phyloP scores from a whole-genome alignment of 2,888 invertebrate species.

The Hyalella azteca region DNA sequence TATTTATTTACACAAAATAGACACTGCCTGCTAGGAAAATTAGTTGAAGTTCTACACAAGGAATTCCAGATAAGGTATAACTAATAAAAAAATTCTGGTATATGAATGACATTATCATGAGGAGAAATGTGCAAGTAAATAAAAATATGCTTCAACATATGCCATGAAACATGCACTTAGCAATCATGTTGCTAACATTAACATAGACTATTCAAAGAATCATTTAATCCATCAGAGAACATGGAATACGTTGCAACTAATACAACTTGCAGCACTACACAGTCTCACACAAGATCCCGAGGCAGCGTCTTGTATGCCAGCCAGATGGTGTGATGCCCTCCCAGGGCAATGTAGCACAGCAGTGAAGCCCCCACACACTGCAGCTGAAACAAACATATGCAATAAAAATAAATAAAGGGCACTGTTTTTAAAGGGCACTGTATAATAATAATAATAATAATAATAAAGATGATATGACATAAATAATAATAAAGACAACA shows the following conservation, averaged over 20 bases:
- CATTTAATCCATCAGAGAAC: background rate
- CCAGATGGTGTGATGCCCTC: slow-evolving; percentile 49
- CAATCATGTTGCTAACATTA: no score
- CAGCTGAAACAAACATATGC: background rate
- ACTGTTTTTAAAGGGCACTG: background rate
- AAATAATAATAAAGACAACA: background rate
- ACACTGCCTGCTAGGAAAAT: no score
- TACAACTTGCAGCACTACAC: background rate
- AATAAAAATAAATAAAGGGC: background rate
- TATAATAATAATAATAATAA: background rate
- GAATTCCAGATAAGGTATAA: no score
- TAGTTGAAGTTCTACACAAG: no score
- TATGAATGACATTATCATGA: no score
- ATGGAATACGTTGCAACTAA: background rate
- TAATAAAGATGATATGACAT: no score
- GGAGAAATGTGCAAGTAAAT: no score
- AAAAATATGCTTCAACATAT: no score
- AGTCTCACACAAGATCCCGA: slow-evolving; percentile 51
- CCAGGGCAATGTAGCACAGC: slow-evolving; percentile 42
- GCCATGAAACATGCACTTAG: no score
- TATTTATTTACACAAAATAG: no score
- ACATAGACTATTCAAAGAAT: no score
- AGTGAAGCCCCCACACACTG: background rate
- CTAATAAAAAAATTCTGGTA: no score
- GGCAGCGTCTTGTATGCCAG: slow-evolving; percentile 51